phyloP scores from a whole-genome alignment of 2,888 invertebrate species.

The Eudasyphora cyanicolor region DNA sequence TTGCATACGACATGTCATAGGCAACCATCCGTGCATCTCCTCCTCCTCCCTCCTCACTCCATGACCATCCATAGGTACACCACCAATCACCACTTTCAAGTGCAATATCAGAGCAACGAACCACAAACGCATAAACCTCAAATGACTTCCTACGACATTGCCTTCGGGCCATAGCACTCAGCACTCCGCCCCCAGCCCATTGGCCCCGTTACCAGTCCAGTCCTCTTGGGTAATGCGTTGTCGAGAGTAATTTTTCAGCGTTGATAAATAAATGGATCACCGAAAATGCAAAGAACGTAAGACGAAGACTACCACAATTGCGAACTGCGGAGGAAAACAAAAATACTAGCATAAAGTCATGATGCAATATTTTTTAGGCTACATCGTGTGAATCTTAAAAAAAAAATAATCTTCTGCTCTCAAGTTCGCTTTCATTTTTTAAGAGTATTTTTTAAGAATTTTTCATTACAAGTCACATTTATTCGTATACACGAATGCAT shows the following conservation, averaged over 20 bases:
- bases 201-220: no score
- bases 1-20: constrained; percentile 10
- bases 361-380: no score
- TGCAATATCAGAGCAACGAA: constrained; percentile 63
- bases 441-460: background rate
- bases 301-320: background rate
- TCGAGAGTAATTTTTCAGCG: constrained; percentile 58
- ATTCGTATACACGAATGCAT: constrained; percentile 35
- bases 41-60: background rate
- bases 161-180: background rate
- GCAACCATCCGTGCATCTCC: background rate
- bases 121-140: constrained; percentile 56
- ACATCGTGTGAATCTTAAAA: constrained; percentile 15
- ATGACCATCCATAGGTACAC: background rate
- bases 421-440: background rate
- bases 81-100: constrained; percentile 54
- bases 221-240: constrained; percentile 26
- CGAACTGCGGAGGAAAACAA: background rate
- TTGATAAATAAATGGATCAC: constrained; percentile 63
- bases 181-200: background rate
- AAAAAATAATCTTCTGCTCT: background rate
- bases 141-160: constrained; percentile 49
- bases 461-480: constrained; percentile 22
- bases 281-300: background rate
- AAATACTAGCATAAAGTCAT: background rate